These are phyloP conservation scores for Austrofundulus limnaeus DNA, from an alignment of 2,113 vertebrate genomes.

Conservation along the genomic window DNA sequence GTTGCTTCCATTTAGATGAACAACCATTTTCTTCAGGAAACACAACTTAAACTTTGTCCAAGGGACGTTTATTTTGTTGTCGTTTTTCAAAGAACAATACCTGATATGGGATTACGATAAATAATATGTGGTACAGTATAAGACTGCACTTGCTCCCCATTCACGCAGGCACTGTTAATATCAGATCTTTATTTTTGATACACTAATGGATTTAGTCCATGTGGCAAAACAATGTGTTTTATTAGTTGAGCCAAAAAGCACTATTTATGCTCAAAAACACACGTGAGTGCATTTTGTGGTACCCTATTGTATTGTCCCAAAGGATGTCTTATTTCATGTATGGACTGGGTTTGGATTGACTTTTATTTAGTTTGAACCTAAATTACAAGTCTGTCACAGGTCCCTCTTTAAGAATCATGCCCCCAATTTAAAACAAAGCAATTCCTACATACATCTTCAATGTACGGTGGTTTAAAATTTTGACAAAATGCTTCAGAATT, in stretches of 20 bases:
- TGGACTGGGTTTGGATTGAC: no score
- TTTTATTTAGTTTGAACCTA: no score
- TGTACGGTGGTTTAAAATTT: no score
- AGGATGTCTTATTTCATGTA: no score
- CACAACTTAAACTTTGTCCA: slow-evolving; percentile 29
- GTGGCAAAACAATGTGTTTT: slow-evolving; percentile 1
- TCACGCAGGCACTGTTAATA: neutral
- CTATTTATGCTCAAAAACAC: neutral
- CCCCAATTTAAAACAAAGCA: no score
- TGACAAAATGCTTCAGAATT: no score
- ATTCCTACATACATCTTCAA: no score
- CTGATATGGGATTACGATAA: slow-evolving; percentile 23
- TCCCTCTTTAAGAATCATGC: no score
- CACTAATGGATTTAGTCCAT: neutral
- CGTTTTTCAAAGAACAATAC: slow-evolving; percentile 20
- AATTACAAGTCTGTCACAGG: no score
- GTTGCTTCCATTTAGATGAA: slow-evolving; percentile 44
- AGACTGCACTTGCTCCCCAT: neutral
- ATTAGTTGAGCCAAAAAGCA: neutral
- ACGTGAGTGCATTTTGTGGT: no score
- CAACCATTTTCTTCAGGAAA: slow-evolving; percentile 46
- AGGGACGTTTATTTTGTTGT: neutral
- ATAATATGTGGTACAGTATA: slow-evolving; percentile 10
- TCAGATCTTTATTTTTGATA: neutral
- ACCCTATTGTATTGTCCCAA: no score